Evolutionary conservation across 2,888 invertebrate species (phyloP).

Genomic region (Ophion ventricosus): DNA sequence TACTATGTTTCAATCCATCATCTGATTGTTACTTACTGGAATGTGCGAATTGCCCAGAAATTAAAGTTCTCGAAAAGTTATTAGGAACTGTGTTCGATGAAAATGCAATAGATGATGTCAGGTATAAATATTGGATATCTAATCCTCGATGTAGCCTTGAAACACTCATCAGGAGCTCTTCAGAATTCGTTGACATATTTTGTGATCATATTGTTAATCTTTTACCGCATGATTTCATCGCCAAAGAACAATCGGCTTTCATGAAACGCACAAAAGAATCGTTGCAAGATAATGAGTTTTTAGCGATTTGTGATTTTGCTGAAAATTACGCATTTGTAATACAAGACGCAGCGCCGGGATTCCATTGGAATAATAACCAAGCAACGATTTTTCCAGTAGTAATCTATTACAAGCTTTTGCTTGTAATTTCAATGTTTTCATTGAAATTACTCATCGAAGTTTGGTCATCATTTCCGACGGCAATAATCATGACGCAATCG

Average conservation of each 20-base stretch:
- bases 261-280: too few relatives aligned
- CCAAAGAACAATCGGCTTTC: slow-evolving; percentile 68
- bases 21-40: slow-evolving; percentile 48
- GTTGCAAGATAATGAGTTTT: too few relatives aligned
- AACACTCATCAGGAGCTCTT: slow-evolving; percentile 18
- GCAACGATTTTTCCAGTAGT: slow-evolving; percentile 67
- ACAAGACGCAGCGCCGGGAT: slow-evolving; percentile 64
- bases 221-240: slow-evolving; percentile 37
- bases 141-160: slow-evolving; percentile 41
- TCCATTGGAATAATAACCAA: slow-evolving; percentile 68
- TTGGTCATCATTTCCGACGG: slow-evolving; percentile 64
- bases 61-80: background rate
- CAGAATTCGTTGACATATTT: slow-evolving; percentile 51
- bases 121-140: slow-evolving; percentile 47
- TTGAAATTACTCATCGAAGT: slow-evolving; percentile 7
- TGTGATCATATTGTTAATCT: slow-evolving; percentile 33
- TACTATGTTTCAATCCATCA: slow-evolving; percentile 6
- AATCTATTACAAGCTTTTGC: slow-evolving; percentile 65
- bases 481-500: slow-evolving; percentile 63
- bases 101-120: slow-evolving; percentile 29
- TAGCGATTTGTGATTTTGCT: too few relatives aligned
- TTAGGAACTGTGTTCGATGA: slow-evolving; percentile 17
- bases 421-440: too few relatives aligned
- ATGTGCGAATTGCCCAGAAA: slow-evolving; percentile 49
- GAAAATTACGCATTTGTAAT: too few relatives aligned